Evolutionary conservation across 2,797 vertebrate genomes (phyloP).

Genomic region (Mormyrops attenuatus): DNA sequence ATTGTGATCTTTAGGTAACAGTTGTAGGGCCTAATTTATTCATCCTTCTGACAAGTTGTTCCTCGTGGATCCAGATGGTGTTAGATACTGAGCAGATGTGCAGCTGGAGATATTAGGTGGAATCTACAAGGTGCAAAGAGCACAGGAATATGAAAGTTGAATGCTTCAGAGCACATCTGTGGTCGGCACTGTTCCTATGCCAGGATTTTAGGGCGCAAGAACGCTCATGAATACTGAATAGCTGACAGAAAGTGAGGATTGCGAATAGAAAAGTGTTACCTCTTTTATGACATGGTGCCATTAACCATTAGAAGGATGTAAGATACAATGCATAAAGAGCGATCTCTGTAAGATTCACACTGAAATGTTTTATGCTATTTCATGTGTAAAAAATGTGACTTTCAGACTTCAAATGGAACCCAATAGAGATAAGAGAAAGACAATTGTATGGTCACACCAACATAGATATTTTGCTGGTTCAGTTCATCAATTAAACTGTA

Average conservation of each 20-base stretch:
- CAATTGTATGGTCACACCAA: neutral
- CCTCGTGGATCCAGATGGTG: slow-evolving; percentile 15
- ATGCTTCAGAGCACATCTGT: neutral
- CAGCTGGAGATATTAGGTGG: neutral
- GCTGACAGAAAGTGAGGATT: neutral
- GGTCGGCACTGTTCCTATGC: neutral
- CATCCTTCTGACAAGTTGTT: slow-evolving; percentile 5
- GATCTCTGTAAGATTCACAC: neutral
- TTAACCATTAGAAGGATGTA: neutral
- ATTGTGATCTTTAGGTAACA: slow-evolving; percentile 22
- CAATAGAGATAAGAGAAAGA: neutral
- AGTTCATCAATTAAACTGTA: neutral
- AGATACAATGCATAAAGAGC: neutral
- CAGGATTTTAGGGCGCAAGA: neutral
- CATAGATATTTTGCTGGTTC: neutral
- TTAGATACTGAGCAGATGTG: slow-evolving; percentile 7
- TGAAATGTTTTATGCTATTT: neutral
- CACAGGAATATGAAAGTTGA: neutral
- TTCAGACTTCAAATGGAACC: neutral
- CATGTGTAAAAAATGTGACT: neutral
- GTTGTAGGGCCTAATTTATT: slow-evolving; percentile 9
- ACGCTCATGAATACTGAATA: neutral
- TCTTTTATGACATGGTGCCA: neutral
- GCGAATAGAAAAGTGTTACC: too few relatives aligned
- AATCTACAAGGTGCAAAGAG: neutral